phyloP scores from a whole-genome alignment of 2,113 vertebrate genomes.

The Pao palembangensis region DNA sequence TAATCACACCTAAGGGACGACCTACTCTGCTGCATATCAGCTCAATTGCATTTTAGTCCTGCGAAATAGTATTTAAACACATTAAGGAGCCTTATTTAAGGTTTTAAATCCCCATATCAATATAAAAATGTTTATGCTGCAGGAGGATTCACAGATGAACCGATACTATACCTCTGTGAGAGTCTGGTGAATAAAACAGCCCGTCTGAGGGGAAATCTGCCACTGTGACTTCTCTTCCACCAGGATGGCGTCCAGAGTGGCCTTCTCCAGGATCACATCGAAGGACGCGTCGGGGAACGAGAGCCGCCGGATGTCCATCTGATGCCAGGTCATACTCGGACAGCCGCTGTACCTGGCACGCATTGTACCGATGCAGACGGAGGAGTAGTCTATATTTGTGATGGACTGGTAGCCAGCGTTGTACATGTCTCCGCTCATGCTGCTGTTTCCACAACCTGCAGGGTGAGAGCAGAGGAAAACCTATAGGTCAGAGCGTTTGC shows the following conservation, averaged over 20 bases:
- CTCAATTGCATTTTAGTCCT: no score
- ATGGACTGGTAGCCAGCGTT: constrained; percentile 78
- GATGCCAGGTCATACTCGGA: constrained; percentile 80
- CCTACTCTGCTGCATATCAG: no score
- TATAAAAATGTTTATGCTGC: neutral
- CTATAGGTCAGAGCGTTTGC: neutral
- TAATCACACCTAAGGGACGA: no score
- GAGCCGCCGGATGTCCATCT: constrained; percentile 84
- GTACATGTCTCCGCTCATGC: constrained; percentile 83
- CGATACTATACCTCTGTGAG: constrained; percentile 83
- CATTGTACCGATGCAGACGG: constrained; percentile 84
- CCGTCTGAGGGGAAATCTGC: constrained; percentile 71
- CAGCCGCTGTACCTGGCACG: constrained; percentile 69
- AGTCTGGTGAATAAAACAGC: constrained; percentile 72
- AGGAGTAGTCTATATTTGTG: constrained; percentile 89
- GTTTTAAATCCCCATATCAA: neutral
- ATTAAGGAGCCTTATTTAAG: no score
- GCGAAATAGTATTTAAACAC: no score
- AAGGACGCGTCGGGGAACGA: constrained; percentile 77
- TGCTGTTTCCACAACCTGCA: constrained; percentile 91
- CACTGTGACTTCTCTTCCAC: constrained; percentile 86
- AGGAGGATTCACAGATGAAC: neutral
- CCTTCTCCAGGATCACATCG: constrained; percentile 88
- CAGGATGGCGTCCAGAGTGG: constrained; percentile 85
- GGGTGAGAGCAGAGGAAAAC: constrained; percentile 4